Evolutionary conservation across 2,113 vertebrate species (phyloP).

Genomic region (Ranitomeya variabilis): DNA sequence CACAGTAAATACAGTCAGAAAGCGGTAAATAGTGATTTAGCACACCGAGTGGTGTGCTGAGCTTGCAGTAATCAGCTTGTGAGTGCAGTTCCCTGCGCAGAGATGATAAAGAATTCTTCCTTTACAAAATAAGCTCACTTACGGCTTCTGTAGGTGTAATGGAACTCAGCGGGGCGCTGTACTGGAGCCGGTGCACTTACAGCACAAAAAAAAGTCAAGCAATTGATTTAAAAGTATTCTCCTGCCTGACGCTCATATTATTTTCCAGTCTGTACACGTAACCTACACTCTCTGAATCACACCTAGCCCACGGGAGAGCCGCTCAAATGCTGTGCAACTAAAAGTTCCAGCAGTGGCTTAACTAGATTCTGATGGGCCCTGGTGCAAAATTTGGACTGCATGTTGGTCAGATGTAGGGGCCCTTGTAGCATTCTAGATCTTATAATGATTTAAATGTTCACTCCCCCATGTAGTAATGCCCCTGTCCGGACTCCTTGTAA

Average conservation of each 20-base stretch:
- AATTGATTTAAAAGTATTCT: conserved; percentile 48
- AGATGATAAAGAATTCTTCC: conserved; percentile 50
- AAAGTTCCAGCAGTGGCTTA: not conserved
- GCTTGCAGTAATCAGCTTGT: conserved; percentile 46
- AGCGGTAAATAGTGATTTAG: conserved; percentile 55
- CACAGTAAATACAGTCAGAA: conserved; percentile 41
- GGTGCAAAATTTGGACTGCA: too few relatives aligned
- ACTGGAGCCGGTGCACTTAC: conserved; percentile 12
- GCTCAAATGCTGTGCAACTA: not conserved
- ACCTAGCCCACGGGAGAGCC: not conserved
- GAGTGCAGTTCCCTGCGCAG: conserved; percentile 47
- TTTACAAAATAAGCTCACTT: conserved; percentile 53
- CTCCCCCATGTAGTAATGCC: too few relatives aligned
- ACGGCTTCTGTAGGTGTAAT: conserved; percentile 50
- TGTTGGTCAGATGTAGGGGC: too few relatives aligned
- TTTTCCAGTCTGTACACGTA: conserved; percentile 38
- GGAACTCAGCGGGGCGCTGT: conserved; percentile 30
- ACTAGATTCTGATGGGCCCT: too few relatives aligned
- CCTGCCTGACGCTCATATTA: conserved; percentile 19
- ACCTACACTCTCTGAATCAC: conserved; percentile 16
- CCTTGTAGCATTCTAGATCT: too few relatives aligned
- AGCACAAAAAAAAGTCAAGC: conserved; percentile 45
- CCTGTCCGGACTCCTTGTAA: too few relatives aligned
- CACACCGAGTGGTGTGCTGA: conserved; percentile 41
- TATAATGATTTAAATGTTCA: too few relatives aligned